Evolutionary conservation across 2,113 vertebrate genomes (phyloP), one percentile per base, ranked within the genome.

Genomic region (Leuciscus idus): DNA sequence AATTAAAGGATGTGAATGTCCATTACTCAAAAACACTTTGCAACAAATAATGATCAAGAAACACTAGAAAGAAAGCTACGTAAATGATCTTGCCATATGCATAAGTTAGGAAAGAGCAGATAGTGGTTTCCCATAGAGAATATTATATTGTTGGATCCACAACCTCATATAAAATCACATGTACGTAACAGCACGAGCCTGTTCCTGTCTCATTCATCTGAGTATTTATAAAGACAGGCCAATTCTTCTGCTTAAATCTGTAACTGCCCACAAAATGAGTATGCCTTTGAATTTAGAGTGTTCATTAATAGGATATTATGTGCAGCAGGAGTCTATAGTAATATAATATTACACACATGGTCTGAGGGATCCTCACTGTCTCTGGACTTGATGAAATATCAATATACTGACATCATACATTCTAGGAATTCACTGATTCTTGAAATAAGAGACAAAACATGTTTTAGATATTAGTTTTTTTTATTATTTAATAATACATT

Each of bases 251-350:
- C 87, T 91, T 90, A 94, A 90, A 90, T 94, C 94, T 90, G 93
- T 96, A 95, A 95, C 95, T 81, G 88, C 91, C 93, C 93, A 92
- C 95, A 95, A 95, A 96, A 96, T 95, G 94, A 96, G 95, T 95
- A 95, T 96, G 96, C 96, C 96, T 96, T 97, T 97, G 96, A 97
- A 97, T 97, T 97, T 97, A 97, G 96, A 97, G 96, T 96, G 96
- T 97, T 97, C 96, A 97, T 97, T 97, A 97, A 97, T 97, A 97
- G 95, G 95, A 96, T 96, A 97, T 97, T 95, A 97, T 95, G 84
- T 46, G 70, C 85, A 36, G 77, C 30, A 83, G 70, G 52, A 82
- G 28, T 82, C 62, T 61, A 66, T 62, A 81, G 79, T 82, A 82
- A 82, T 82, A 68, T 26, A 82, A 82, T 82, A 82, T 82, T 70